A percentile compares a stretch with the other conserved stretches of the same genome.
Evolutionary conservation across 2,113 vertebrate species (phyloP).

Genomic region (Gnathonemus longibarbis): DNA sequence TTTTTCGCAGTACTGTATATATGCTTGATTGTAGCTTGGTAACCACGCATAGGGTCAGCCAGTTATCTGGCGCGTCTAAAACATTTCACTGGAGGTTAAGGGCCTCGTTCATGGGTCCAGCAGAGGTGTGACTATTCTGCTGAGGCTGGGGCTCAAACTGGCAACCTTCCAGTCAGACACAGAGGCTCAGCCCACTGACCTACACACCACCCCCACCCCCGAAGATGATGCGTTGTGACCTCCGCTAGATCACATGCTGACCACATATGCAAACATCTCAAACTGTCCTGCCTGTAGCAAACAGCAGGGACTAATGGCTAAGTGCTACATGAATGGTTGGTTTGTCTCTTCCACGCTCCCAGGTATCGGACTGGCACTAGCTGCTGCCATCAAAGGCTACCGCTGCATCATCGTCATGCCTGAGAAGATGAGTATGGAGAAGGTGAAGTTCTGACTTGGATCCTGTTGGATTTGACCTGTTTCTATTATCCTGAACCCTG

Average conservation of each 20-base stretch:
- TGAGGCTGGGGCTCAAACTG: neutral
- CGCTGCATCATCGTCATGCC: slow-evolving; percentile 97
- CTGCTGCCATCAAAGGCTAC: slow-evolving; percentile 90
- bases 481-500: neutral
- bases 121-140: neutral
- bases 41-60: too few relatives aligned
- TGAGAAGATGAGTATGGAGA: slow-evolving; percentile 95
- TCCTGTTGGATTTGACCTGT: neutral
- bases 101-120: neutral
- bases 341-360: neutral
- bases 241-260: neutral
- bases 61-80: neutral
- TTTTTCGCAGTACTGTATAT: too few relatives aligned
- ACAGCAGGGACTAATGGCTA: neutral
- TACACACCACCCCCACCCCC: neutral
- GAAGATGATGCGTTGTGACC: neutral
- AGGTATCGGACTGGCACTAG: slow-evolving; percentile 89
- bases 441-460: slow-evolving; percentile 57
- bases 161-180: neutral
- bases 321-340: neutral
- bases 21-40: too few relatives aligned
- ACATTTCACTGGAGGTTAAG: neutral
- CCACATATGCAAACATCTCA: neutral
- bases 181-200: neutral
- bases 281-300: neutral